These are phyloP conservation scores for Philopotamus ludificatus DNA, from an alignment of 1,140 invertebrate genomes.

Conservation along the genomic window DNA sequence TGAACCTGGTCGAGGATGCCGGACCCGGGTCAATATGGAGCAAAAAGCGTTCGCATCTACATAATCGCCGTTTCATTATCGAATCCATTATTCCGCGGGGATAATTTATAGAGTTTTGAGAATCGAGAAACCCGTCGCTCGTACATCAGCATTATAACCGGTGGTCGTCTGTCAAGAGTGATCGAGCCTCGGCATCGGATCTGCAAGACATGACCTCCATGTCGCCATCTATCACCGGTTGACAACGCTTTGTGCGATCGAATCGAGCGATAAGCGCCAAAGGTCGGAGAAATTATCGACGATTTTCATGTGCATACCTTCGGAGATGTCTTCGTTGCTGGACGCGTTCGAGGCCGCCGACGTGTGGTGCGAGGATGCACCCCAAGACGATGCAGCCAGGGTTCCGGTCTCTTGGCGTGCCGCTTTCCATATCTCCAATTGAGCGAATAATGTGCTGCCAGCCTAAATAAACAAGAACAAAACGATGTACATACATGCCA, in stretches of 20 bases:
- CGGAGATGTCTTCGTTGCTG: conserved; percentile 52
- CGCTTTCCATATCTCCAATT: conserved; percentile 90
- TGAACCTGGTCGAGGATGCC: conserved; percentile 13
- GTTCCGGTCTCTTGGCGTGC: conserved; percentile 57
- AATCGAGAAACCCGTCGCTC: background rate
- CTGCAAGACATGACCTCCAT: background rate
- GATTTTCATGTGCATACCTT: conserved; percentile 44
- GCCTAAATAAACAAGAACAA: too few species aligned
- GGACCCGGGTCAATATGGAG: background rate
- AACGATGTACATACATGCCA: too few species aligned
- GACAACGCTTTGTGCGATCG: background rate
- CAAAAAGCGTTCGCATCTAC: background rate
- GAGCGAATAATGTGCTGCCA: conserved; percentile 81
- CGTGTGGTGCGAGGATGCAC: conserved; percentile 45
- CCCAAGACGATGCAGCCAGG: conserved; percentile 39
- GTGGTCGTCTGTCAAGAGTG: background rate
- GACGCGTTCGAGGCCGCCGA: conserved; percentile 46
- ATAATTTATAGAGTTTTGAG: background rate
- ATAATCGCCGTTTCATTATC: too few species aligned
- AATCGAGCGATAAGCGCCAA: background rate
- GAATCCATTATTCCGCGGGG: background rate
- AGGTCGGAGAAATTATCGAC: background rate
- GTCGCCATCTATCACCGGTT: background rate
- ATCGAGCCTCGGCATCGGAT: background rate
- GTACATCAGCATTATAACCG: background rate